A percentile compares a stretch with the other conserved stretches of the same genome.
phyloP scores from a whole-genome alignment of 92 coral and sea anemone genomes.

The Plumapathes pennacea region DNA sequence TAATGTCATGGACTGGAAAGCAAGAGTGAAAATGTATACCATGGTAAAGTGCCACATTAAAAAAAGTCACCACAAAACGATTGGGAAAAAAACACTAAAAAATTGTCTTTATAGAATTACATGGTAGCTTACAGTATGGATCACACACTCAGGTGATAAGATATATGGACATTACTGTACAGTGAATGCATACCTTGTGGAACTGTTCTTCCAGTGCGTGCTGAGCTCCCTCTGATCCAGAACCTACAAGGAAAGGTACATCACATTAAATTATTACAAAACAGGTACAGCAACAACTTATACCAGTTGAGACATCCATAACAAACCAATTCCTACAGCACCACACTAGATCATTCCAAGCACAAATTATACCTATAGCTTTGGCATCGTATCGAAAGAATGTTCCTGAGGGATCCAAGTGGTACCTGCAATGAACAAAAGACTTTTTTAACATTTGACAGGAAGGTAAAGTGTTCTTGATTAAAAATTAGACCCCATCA shows the following conservation, averaged over 20 bases:
- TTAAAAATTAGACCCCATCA: no score
- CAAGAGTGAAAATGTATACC: background rate
- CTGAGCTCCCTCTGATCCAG: constrained; percentile 99
- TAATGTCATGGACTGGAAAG: constrained; percentile 89
- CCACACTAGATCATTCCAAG: no score
- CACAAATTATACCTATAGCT: constrained; percentile 76
- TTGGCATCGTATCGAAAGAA: constrained; percentile 97
- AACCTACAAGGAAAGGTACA: constrained; percentile 49
- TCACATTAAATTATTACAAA: background rate
- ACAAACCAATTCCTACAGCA: no score
- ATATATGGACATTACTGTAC: no score
- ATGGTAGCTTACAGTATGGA: no score
- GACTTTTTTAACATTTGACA: no score
- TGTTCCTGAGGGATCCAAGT: constrained; percentile 98
- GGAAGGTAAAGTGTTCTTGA: no score
- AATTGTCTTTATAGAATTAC: no score
- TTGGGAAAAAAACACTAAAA: background rate
- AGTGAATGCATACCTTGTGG: constrained; percentile 64
- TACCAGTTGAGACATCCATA: no score
- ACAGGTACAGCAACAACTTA: background rate
- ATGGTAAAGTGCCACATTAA: background rate
- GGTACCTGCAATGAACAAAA: constrained; percentile 54
- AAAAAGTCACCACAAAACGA: background rate
- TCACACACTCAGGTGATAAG: no score
- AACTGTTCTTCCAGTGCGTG: constrained; percentile 93